These are phyloP conservation scores for Centrocercus urophasianus DNA, from an alignment of 2,113 vertebrate genomes.

Conservation along the genomic window DNA sequence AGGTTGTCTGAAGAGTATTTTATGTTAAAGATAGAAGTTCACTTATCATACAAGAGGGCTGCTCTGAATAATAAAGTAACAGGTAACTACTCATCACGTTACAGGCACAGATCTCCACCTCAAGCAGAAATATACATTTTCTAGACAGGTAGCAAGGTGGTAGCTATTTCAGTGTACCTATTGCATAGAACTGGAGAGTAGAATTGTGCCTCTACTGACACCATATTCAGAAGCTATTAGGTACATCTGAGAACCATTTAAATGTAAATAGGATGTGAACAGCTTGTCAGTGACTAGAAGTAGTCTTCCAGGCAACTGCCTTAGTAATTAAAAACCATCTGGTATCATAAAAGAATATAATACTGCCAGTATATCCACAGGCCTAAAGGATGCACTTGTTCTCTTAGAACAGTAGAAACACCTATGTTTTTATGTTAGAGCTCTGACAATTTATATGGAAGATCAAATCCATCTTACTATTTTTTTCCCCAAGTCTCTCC, in stretches of 20 bases:
- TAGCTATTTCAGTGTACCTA: not conserved
- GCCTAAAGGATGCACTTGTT: constrained; percentile 36
- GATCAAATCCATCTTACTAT: not conserved
- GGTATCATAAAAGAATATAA: constrained; percentile 14
- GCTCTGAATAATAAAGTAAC: not conserved
- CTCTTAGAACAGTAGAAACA: not conserved
- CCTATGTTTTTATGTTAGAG: not conserved
- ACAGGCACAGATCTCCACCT: not conserved
- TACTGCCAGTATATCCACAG: not conserved
- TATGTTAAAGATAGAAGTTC: not conserved
- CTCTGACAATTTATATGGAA: not conserved
- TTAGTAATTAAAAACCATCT: constrained; percentile 67
- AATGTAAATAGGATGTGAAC: constrained; percentile 36
- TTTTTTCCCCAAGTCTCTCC: not conserved
- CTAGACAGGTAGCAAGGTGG: not conserved
- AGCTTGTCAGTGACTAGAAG: constrained; percentile 50
- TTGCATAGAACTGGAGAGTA: not conserved
- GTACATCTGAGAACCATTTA: constrained; percentile 45
- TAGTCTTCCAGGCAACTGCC: not conserved
- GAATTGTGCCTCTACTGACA: not conserved
- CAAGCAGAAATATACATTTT: not conserved
- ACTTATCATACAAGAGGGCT: accelerated
- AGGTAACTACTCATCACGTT: not conserved
- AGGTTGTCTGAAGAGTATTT: not conserved
- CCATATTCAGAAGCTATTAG: not conserved